Base-by-base conservation (phyloP, 2,113 vertebrate species). In the Scomber scombrus region DNA sequence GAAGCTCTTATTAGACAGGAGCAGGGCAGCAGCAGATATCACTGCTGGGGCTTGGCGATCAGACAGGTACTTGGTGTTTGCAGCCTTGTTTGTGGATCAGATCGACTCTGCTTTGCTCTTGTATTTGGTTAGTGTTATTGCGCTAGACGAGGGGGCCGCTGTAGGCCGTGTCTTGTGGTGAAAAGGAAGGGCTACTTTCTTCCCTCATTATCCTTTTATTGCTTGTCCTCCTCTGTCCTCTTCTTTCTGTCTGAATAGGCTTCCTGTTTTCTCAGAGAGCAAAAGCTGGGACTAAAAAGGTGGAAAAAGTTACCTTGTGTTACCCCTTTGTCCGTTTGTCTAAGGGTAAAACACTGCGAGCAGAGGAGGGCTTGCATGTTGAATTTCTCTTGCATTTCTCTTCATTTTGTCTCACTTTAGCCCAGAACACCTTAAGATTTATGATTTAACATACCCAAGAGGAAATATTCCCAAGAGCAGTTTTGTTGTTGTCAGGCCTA, bases 41-140 rank as follows among this genome's bases (percentile, higher is more conserved):
- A 76, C 61, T 75, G 84, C 80, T 57, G 74, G 81, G 55, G 85
- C 73, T 73, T 54, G 10, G 46, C 63, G 83, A 69, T 82, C 85
- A 71, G 81, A 88, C 80, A 80, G 70, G 66, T 21, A 46, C 75
- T 70, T 18, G 61, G 88, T 74, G 85, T 89, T 78, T 82, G 85
- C 80, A 80, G 75, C 65, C 82, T 85, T 90, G 88, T 89, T 92
- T 88, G 83, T 74, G 83, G 82, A 77, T 85, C 69, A 67, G 49
- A 26, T 47, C 19, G 0, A 75, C 64, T 65, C 79, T 34, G 61
- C 56, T 69, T 81, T 67, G 76, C 78, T 31, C 83, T 76, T 88
- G 79, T 85, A 76, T 78, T 71, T 9, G 40, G 63, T 26, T 2
- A 68, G 40, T 47, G 88, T 73, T 47, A 56, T 84, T 23, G 81